These are phyloP conservation scores for Odontesthes bonariensis DNA, from an alignment of 2,113 vertebrate genomes.

Conservation along the genomic window DNA sequence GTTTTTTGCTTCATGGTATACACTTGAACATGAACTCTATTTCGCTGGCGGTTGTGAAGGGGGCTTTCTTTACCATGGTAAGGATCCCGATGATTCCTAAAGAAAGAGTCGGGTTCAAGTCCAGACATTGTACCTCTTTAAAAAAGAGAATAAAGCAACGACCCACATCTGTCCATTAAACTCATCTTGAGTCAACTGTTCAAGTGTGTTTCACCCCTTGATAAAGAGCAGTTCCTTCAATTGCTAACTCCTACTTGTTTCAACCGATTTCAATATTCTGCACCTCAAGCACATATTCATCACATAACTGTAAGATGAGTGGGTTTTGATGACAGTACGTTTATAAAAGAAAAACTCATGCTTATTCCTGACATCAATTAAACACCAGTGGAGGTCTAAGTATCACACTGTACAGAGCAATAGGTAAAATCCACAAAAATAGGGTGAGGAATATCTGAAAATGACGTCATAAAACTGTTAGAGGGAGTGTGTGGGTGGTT, in stretches of 20 bases:
- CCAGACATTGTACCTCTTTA: too few species aligned
- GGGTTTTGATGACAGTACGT: neutral
- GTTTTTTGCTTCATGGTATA: too few species aligned
- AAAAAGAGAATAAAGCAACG: neutral
- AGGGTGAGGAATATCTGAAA: neutral
- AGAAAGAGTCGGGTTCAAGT: too few species aligned
- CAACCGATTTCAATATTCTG: neutral
- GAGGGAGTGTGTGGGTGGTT: neutral
- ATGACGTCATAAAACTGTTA: neutral
- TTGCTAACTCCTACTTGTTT: neutral
- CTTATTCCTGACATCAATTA: neutral
- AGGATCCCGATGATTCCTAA: too few species aligned
- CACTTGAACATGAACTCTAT: too few species aligned
- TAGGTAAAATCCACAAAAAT: slow-evolving; percentile 37
- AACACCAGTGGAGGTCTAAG: slow-evolving; percentile 6
- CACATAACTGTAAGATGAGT: neutral
- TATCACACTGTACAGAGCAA: slow-evolving; percentile 15
- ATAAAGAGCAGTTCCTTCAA: too few species aligned
- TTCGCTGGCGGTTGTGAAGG: too few species aligned
- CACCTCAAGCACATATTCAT: neutral
- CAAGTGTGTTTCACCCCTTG: too few species aligned
- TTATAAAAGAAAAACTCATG: neutral
- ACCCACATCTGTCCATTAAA: neutral
- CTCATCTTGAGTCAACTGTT: neutral
- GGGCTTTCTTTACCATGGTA: too few species aligned